A percentile compares a stretch with the other conserved stretches of the same genome.
Conservation (phyloP, 2,888 invertebrate genomes). For the Cremastobaeus sp. region DNA sequence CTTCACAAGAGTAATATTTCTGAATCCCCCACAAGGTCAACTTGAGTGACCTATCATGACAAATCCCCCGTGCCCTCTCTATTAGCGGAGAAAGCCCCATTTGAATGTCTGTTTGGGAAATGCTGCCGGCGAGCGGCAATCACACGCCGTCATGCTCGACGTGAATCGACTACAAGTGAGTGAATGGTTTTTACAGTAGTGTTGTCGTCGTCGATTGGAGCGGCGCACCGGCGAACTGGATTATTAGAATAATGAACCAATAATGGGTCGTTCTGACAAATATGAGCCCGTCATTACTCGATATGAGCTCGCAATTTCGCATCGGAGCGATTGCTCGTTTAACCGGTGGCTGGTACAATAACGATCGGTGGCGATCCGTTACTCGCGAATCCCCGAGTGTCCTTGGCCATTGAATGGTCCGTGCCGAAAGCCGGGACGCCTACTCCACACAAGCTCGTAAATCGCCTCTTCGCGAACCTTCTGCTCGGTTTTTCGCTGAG, state of each 20-base stretch:
- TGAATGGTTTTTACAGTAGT: slow-evolving; percentile 20
- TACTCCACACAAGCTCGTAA: slow-evolving; percentile 57
- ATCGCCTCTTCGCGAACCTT: slow-evolving; percentile 52
- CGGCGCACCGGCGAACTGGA: slow-evolving; percentile 11
- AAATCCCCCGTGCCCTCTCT: neutral
- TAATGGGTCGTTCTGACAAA: slow-evolving; percentile 35
- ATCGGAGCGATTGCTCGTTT: slow-evolving; percentile 29
- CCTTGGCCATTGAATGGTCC: slow-evolving; percentile 33
- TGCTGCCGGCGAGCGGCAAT: neutral
- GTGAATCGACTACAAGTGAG: slow-evolving; percentile 15
- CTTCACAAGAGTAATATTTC: neutral
- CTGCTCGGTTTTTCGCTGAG: slow-evolving; percentile 53
- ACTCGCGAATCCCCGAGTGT: slow-evolving; percentile 34
- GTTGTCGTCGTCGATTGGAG: neutral
- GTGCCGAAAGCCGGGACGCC: slow-evolving; percentile 43
- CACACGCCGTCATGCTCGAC: slow-evolving; percentile 5
- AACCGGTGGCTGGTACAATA: slow-evolving; percentile 40
- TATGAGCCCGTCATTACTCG: slow-evolving; percentile 42
- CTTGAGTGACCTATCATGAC: slow-evolving; percentile 9
- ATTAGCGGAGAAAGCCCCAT: slow-evolving; percentile 4
- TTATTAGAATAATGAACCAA: slow-evolving; percentile 47
- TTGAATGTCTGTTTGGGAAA: slow-evolving; percentile 4
- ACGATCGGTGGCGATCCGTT: slow-evolving; percentile 47
- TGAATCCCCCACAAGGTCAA: neutral
- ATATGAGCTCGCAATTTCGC: slow-evolving; percentile 40